These are phyloP conservation scores for Dolomedes plantarius DNA, from an alignment of 2,888 invertebrate species.

Conservation along the genomic window DNA sequence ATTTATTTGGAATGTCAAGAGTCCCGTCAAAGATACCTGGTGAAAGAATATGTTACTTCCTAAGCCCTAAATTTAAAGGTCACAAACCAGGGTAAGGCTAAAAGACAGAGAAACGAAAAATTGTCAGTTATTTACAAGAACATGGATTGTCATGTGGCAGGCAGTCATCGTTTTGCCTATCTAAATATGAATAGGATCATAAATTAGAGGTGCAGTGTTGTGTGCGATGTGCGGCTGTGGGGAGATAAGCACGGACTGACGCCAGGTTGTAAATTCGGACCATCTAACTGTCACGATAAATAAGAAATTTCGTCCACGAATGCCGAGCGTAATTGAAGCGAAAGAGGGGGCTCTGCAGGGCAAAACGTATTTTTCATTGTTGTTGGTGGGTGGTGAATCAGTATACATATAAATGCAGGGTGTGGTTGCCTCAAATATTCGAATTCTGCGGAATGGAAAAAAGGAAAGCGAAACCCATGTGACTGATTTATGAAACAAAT, in stretches of 20 bases:
- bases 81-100: too few species aligned
- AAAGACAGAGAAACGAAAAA: not conserved
- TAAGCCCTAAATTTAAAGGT: too few species aligned
- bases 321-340: not conserved
- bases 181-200: not conserved
- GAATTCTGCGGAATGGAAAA: constrained; percentile 29
- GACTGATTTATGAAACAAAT: constrained; percentile 9
- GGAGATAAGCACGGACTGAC: constrained; percentile 19
- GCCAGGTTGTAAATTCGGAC: constrained; percentile 38
- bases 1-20: too few species aligned
- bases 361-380: constrained; percentile 31
- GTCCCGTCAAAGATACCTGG: too few species aligned
- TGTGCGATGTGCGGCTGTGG: not conserved
- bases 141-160: not conserved
- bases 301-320: constrained; percentile 36
- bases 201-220: not conserved
- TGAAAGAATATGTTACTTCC: too few species aligned
- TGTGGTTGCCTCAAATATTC: constrained; percentile 36
- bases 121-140: not conserved
- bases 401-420: constrained; percentile 18
- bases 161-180: not conserved
- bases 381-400: constrained; percentile 26
- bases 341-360: constrained; percentile 1
- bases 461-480: not conserved
- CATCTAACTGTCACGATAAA: constrained; percentile 49